phyloP scores from a whole-genome alignment of 2,113 vertebrate genomes.

The Percopsis transmontana region DNA sequence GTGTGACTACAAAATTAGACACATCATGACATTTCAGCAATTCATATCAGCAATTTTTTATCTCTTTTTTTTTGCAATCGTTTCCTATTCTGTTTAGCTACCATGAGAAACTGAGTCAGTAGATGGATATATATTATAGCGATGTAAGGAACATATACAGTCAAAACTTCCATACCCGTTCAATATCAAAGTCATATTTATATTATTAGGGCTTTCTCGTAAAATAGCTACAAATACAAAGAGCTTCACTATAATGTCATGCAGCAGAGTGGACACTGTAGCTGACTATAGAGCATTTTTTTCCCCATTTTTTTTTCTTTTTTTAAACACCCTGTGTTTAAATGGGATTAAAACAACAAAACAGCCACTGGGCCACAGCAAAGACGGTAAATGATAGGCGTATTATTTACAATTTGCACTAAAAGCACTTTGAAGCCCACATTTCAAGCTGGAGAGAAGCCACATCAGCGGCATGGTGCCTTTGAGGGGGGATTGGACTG shows the following conservation, averaged over 20 bases:
- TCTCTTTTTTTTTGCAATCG: too few relatives aligned
- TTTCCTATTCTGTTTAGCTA: too few relatives aligned
- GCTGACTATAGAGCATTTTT: constrained; percentile 4
- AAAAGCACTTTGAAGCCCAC: constrained; percentile 53
- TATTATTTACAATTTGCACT: constrained; percentile 36
- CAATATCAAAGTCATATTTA: neutral
- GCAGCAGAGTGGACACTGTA: constrained; percentile 3
- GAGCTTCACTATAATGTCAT: neutral
- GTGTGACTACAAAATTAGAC: neutral
- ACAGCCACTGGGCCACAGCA: constrained; percentile 24
- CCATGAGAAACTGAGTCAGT: too few relatives aligned
- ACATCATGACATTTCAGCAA: too few relatives aligned
- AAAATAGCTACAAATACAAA: too few relatives aligned
- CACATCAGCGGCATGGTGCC: constrained; percentile 60
- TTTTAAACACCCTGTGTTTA: neutral
- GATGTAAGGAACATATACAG: too few relatives aligned
- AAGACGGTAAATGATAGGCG: too few relatives aligned
- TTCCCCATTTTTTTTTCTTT: too few relatives aligned
- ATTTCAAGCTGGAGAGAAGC: constrained; percentile 44
- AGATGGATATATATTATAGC: too few relatives aligned
- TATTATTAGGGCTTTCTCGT: neutral
- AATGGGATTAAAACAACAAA: constrained; percentile 30
- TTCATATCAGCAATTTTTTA: too few relatives aligned
- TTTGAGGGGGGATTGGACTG: constrained; percentile 44
- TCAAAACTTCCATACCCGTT: too few relatives aligned